Evolutionary conservation across 1,140 invertebrate genomes (phyloP).

Genomic region (Monochamus saltuarius): DNA sequence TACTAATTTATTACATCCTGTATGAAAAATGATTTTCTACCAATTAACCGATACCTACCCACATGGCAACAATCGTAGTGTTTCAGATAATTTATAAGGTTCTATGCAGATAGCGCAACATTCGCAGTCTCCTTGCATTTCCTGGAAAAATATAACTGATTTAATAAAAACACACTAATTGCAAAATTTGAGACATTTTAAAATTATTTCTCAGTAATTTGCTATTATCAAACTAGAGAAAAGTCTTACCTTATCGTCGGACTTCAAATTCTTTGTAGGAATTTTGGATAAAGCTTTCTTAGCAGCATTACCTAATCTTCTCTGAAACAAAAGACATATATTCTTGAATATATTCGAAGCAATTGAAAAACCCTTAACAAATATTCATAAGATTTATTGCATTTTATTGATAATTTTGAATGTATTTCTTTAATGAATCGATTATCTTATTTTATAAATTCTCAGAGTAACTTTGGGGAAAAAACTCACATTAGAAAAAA

Average conservation of each 20-base stretch:
- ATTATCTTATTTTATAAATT: too few species aligned
- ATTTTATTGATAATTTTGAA: too few species aligned
- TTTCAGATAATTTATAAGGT: constrained; percentile 80
- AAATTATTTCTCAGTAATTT: constrained; percentile 23
- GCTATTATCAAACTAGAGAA: too few species aligned
- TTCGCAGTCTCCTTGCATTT: constrained; percentile 77
- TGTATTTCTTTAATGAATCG: too few species aligned
- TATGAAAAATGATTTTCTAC: not conserved
- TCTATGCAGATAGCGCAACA: constrained; percentile 93
- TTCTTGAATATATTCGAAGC: not conserved
- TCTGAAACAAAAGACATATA: constrained; percentile 58
- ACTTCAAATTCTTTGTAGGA: constrained; percentile 80
- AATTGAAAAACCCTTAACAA: not conserved
- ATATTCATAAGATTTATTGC: not conserved
- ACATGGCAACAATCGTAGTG: constrained; percentile 83
- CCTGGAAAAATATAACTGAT: constrained; percentile 55
- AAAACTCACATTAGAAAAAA: too few species aligned
- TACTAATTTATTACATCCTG: too few species aligned
- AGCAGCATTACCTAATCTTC: constrained; percentile 81
- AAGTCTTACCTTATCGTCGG: constrained; percentile 73
- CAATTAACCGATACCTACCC: constrained; percentile 69
- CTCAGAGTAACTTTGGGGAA: too few species aligned
- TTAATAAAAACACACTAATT: not conserved
- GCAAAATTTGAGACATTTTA: not conserved
- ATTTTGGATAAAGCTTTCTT: constrained; percentile 90